Conservation (phyloP, 2,888 invertebrate genomes). For the Belgica antarctica region DNA sequence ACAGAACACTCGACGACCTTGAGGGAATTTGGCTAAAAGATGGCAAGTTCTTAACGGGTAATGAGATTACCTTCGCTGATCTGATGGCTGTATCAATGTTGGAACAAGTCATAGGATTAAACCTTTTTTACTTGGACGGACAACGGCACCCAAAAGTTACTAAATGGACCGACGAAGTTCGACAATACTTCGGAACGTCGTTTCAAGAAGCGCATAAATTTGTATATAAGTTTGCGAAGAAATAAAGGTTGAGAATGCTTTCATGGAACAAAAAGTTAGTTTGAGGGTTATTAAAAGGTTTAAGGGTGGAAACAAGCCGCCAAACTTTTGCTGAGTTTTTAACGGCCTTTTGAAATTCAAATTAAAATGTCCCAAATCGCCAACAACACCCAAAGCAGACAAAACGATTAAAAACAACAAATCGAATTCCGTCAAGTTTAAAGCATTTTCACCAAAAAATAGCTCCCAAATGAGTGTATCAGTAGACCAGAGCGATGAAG, state of each 20-base stretch:
- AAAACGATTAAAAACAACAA: conserved; percentile 8
- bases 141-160: conserved; percentile 60
- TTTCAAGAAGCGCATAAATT: conserved; percentile 62
- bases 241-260: neutral
- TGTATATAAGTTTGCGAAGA: conserved; percentile 20
- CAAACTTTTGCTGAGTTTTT: neutral
- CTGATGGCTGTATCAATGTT: conserved; percentile 71
- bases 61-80: conserved; percentile 69
- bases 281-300: too few relatives aligned
- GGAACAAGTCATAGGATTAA: conserved; percentile 64
- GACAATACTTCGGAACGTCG: conserved; percentile 60
- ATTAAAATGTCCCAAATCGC: neutral
- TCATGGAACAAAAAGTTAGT: too few relatives aligned
- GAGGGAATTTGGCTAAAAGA: conserved; percentile 57
- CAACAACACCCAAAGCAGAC: neutral
- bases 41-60: conserved; percentile 60
- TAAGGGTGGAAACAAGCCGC: too few relatives aligned
- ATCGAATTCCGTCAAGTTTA: neutral
- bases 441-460: neutral
- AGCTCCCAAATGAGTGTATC: conserved; percentile 39
- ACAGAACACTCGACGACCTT: conserved; percentile 59
- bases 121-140: neutral
- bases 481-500: conserved; percentile 57
- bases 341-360: neutral
- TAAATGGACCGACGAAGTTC: conserved; percentile 65